phyloP scores from a whole-genome alignment of 2,888 invertebrate genomes.

The Timema cristinae region DNA sequence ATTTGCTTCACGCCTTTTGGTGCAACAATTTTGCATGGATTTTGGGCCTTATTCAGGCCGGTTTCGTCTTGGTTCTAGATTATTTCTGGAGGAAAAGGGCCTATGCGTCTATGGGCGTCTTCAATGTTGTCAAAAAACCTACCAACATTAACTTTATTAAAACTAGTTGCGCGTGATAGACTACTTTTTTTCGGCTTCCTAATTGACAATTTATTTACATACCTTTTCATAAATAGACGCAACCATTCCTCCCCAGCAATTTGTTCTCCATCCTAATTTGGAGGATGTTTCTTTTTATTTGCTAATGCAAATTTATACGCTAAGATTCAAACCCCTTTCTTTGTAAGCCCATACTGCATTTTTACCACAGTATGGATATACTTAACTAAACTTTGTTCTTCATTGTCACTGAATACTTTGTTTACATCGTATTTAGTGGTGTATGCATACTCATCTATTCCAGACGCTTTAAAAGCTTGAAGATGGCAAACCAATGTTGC shows the following conservation, averaged over 20 bases:
- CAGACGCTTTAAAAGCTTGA: not conserved
- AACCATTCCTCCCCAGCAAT: not conserved
- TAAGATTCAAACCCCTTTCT: not conserved
- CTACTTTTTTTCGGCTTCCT: conserved; percentile 7
- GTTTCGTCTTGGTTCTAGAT: conserved; percentile 45
- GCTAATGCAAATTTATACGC: not conserved
- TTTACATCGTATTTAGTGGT: not conserved
- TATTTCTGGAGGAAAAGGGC: conserved; percentile 8
- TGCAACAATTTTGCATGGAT: conserved; percentile 39
- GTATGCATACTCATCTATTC: not conserved
- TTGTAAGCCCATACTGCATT: conserved; percentile 5
- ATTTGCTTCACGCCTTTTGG: conserved; percentile 43
- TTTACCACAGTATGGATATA: not conserved
- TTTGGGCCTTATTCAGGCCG: conserved; percentile 43
- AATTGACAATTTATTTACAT: too few relatives aligned
- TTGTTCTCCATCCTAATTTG: not conserved
- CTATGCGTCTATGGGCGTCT: not conserved
- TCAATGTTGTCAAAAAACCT: conserved; percentile 6
- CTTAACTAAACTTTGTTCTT: not conserved
- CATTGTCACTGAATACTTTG: not conserved
- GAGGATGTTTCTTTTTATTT: not conserved
- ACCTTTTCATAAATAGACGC: not conserved
- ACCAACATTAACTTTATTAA: not conserved
- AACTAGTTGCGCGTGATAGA: conserved; percentile 8
- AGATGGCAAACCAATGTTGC: not conserved